Base-by-base conservation (phyloP, 1,140 invertebrate genomes). In the Elymnias hypermnestra region DNA sequence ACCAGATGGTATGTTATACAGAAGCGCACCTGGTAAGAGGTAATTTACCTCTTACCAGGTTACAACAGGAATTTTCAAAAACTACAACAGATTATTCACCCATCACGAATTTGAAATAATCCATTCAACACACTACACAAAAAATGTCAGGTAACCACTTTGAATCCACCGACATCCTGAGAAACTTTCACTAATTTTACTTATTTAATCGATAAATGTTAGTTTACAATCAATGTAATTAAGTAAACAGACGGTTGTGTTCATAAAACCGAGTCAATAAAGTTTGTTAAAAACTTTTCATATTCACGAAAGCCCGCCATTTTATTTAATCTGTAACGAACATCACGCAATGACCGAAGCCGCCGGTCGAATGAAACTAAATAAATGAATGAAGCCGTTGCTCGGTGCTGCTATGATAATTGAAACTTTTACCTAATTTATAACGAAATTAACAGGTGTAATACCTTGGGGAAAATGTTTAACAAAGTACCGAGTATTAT, bases 141-240 rank as follows among this genome's bases (percentile, higher is more conserved):
- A 85, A 85, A 85, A 83, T 72, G 78, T 79, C 81, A 85, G 81
- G 81, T 85, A 85, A 85, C 81, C 81, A 82, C 81, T 85, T 85
- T 73, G 77, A 85, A 83, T 83, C 77, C 83, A 85, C 81, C 72
- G 78, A 82, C 81, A 84, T 84, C 68, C 65, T 81, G 67, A 63
- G 66, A 59, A 69, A 68, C 62, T 77, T 72, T 71, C 71, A 82
- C 72, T 63, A 49, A 57, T 41, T 48, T 51, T 40, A 51, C 23
- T 40, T 66, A 56, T 64, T 60, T 49, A 58, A 50, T 51, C 4
- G 41, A 23, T 37, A 40, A 28, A 23, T 41, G 63, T 45, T 29
- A 61, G 36, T 61, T 43, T 38, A 42, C 28, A 7, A 38, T 10
- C 23, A 1, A 2, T 28, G 17, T 2, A 10, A 10, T 0, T 17